Evolutionary conservation across 2,113 vertebrate genomes (phyloP).

Genomic region (Phylloscopus whistleri): DNA sequence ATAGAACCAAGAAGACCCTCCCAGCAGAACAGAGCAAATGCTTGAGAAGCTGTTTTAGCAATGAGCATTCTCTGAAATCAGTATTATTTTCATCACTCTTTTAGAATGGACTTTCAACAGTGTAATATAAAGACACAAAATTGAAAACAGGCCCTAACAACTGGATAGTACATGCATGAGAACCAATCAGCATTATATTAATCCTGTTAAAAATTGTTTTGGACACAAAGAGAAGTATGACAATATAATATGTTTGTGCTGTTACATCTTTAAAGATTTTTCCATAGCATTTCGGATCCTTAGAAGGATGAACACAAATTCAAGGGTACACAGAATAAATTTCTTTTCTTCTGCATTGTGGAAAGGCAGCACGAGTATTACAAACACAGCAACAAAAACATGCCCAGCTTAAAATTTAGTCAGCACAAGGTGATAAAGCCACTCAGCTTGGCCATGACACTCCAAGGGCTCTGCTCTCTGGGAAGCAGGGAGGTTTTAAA

Average conservation of each 20-base stretch:
- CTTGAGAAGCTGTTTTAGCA: neutral
- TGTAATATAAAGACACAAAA: neutral
- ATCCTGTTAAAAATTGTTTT: neutral
- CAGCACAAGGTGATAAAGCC: neutral
- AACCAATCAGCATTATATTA: neutral
- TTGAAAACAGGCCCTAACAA: slow-evolving; percentile 40
- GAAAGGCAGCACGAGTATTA: neutral
- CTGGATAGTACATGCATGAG: neutral
- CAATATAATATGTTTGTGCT: neutral
- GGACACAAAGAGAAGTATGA: neutral
- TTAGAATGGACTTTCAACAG: slow-evolving; percentile 37
- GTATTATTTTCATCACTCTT: slow-evolving; percentile 2
- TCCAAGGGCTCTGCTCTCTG: neutral
- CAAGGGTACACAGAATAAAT: neutral
- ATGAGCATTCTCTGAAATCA: neutral
- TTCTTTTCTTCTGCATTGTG: neutral
- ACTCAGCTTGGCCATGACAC: neutral
- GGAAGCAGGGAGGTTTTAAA: neutral
- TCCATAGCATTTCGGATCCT: neutral
- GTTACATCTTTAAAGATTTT: neutral
- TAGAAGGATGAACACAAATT: neutral
- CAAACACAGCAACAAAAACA: neutral
- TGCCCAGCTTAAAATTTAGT: neutral
- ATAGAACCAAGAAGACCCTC: neutral
- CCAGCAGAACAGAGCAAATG: neutral